Evolutionary conservation across 2,888 invertebrate species (phyloP), one percentile per base, ranked within the genome.

Genomic region (Pseudanteris insignis): DNA sequence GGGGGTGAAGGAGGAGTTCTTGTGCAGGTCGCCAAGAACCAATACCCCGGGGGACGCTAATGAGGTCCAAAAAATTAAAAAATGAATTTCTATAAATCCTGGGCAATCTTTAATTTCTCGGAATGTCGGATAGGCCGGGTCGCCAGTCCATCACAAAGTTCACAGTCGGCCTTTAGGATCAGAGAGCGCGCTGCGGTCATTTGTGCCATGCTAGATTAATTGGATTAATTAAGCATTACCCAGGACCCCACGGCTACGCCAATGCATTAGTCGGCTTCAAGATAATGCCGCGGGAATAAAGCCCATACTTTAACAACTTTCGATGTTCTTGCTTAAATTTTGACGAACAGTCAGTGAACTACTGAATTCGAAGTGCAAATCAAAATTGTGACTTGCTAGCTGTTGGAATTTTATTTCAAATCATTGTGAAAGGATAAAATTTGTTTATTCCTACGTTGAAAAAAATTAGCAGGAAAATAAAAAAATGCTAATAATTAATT

Each of bases 201-300:
- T 79, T 79, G 75, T 78, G 76, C 74, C 72, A 67, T 72, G 71
- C 74, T 77, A 78, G 78, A 79, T 79, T 79, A 78, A 79, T 78
- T 79, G 76, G 79, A 79, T 79, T 79, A 79, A 79, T 79, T 79
- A 79, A 78, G 75, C 74, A 79, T 79, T 78, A 78, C 73, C 70
- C 70, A 67, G 72, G 66, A 69, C 70, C 78, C 73, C 70, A 71
- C 73, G 75, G 74, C 73, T 70, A 70, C 68, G 69, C 66, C 69
- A 72, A 67, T 76, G 78, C 77, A 78, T 78, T 77, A 77, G 76
- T 70, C 69, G 66, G 60, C 43, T 61, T 48, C 67, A 51, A 63
- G 40, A 54, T 18, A 38, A 54, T 38, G 61, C 54, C 44, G 24
- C 48, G 43, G 26, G 40, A 44, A 50, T 44, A 38, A 21, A 38